A percentile compares a stretch with the other conserved stretches of the same genome.
Conservation (phyloP, 2,888 invertebrate species). For the Melolontha melolontha region DNA sequence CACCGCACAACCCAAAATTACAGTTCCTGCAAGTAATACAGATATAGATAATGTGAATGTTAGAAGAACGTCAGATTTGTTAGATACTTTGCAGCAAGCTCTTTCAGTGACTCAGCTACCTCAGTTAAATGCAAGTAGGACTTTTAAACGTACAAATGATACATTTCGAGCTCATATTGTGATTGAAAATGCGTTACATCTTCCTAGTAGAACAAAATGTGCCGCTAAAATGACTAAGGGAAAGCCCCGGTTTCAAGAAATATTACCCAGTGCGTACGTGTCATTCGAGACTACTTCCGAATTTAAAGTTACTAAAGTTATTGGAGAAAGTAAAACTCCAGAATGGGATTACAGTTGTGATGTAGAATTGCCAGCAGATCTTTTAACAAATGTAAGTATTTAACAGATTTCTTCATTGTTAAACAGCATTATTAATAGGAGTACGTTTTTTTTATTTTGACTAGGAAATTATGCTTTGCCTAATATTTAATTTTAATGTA, state of each 20-base stretch:
- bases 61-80: constrained; percentile 59
- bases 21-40: constrained; percentile 25
- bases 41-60: constrained; percentile 43
- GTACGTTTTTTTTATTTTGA: too few species aligned
- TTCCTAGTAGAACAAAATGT: constrained; percentile 65
- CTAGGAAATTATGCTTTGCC: too few species aligned
- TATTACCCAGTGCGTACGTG: constrained; percentile 72
- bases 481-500: too few species aligned
- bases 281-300: constrained; percentile 68
- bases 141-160: constrained; percentile 1
- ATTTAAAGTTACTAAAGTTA: constrained; percentile 66
- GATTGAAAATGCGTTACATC: constrained; percentile 70
- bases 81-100: constrained; percentile 62
- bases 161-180: constrained; percentile 65
- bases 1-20: too few species aligned
- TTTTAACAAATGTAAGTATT: constrained; percentile 68
- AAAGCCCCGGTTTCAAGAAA: constrained; percentile 56
- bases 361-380: constrained; percentile 65
- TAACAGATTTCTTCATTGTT: constrained; percentile 13
- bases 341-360: constrained; percentile 70
- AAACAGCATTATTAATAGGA: too few species aligned
- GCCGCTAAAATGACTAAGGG: constrained; percentile 55
- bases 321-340: constrained; percentile 68
- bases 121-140: neutral
- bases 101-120: constrained; percentile 51